Evolutionary conservation across 1,140 invertebrate genomes (phyloP).

Genomic region (Drosophila truncata): DNA sequence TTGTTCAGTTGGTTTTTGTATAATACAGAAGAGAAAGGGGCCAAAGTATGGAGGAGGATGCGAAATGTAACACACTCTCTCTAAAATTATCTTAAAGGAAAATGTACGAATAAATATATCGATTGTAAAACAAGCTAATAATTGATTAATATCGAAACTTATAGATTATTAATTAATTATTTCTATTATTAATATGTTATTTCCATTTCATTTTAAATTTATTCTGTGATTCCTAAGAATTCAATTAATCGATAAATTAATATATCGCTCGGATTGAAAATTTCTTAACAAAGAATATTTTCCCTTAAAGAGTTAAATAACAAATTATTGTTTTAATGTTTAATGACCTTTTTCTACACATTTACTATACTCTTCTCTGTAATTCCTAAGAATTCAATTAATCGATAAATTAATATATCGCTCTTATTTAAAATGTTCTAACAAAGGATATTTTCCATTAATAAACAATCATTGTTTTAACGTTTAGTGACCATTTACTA

Average conservation of each 20-base stretch:
- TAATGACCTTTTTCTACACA: not conserved
- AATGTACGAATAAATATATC: not conserved
- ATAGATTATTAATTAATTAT: not conserved
- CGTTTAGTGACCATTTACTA: not conserved
- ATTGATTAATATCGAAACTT: too few relatives aligned
- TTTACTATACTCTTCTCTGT: not conserved
- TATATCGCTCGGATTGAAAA: not conserved
- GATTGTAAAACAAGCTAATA: not conserved
- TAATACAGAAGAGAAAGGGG: slow-evolving; percentile 2
- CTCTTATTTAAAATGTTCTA: not conserved
- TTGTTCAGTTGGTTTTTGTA: not conserved
- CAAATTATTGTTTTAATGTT: not conserved
- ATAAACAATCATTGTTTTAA: not conserved
- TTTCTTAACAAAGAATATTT: not conserved
- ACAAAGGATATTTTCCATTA: not conserved
- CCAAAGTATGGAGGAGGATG: not conserved
- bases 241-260: not conserved
- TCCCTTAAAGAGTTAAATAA: not conserved
- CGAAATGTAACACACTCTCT: slow-evolving; percentile 4
- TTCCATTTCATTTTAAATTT: too few relatives aligned
- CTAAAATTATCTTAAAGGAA: not conserved
- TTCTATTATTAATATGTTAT: not conserved
- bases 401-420: not conserved
- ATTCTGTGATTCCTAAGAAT: not conserved
- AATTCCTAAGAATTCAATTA: not conserved